These are phyloP conservation scores for Coregonus sp. DNA, from an alignment of 2,797 vertebrate species.

Conservation along the genomic window DNA sequence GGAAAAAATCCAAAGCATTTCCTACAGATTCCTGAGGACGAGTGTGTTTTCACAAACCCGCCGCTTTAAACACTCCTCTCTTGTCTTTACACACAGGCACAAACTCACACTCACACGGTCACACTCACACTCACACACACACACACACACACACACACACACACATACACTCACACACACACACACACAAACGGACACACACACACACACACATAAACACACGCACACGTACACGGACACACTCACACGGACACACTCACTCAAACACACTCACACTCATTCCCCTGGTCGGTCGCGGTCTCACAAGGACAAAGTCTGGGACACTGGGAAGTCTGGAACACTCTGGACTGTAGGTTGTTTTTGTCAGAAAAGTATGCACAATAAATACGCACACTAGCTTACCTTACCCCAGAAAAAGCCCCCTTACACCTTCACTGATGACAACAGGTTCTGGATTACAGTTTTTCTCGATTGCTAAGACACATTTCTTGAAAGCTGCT, in stretches of 20 bases:
- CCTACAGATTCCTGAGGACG: constrained; percentile 54
- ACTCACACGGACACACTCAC: too few species aligned
- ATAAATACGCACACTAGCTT: background rate
- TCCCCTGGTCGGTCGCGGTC: background rate
- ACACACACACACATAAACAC: too few species aligned
- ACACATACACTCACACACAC: background rate
- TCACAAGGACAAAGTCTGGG: background rate
- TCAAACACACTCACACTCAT: background rate
- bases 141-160: constrained; percentile 18
- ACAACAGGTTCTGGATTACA: constrained; percentile 36
- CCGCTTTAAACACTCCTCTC: constrained; percentile 26
- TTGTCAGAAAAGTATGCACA: background rate
- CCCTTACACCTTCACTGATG: background rate
- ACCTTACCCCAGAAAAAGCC: background rate
- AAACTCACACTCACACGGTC: background rate
- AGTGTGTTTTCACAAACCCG: constrained; percentile 46
- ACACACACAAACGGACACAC: background rate
- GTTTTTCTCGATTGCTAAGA: too few species aligned
- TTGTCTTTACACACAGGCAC: background rate
- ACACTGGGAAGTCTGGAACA: background rate
- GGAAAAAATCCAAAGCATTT: constrained; percentile 60
- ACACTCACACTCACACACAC: background rate
- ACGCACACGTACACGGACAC: too few species aligned
- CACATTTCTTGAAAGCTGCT: too few species aligned
- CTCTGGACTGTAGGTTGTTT: background rate